These are phyloP conservation scores for Nudaria mundana DNA, from an alignment of 2,888 invertebrate genomes.

Conservation along the genomic window DNA sequence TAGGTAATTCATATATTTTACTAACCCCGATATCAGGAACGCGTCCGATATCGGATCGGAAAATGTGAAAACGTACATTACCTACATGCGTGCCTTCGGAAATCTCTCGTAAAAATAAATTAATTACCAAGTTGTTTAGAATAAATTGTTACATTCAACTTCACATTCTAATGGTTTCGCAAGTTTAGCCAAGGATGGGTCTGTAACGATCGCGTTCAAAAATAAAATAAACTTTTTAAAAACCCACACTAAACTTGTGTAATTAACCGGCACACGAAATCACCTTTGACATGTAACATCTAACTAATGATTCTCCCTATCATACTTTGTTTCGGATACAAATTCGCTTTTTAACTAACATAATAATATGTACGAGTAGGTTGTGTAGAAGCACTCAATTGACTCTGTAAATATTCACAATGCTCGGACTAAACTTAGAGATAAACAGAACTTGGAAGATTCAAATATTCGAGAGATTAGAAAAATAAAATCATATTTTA, in stretches of 20 bases:
- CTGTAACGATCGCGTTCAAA: conserved; percentile 27
- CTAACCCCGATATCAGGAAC: too few relatives aligned
- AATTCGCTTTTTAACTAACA: neutral
- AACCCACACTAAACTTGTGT: conserved; percentile 39
- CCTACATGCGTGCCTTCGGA: too few relatives aligned
- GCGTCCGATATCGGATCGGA: too few relatives aligned
- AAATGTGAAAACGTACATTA: too few relatives aligned
- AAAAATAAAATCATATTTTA: too few relatives aligned
- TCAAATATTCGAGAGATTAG: too few relatives aligned
- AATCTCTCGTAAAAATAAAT: conserved; percentile 1
- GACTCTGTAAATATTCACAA: too few relatives aligned
- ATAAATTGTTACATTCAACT: conserved; percentile 9
- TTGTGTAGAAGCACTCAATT: too few relatives aligned
- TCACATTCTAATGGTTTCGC: conserved; percentile 30
- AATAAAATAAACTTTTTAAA: conserved; percentile 33
- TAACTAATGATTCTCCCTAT: conserved; percentile 16
- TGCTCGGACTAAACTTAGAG: too few relatives aligned
- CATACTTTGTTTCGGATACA: neutral
- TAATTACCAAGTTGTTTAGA: conserved; percentile 4
- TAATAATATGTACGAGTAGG: too few relatives aligned
- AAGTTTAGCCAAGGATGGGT: conserved; percentile 42
- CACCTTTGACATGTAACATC: conserved; percentile 51
- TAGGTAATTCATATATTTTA: too few relatives aligned
- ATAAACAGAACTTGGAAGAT: too few relatives aligned
- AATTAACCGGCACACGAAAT: conserved; percentile 55